Evolutionary conservation across 2,888 invertebrate species (phyloP), one percentile per base, ranked within the genome.

Genomic region (Aspidiotus destructor): DNA sequence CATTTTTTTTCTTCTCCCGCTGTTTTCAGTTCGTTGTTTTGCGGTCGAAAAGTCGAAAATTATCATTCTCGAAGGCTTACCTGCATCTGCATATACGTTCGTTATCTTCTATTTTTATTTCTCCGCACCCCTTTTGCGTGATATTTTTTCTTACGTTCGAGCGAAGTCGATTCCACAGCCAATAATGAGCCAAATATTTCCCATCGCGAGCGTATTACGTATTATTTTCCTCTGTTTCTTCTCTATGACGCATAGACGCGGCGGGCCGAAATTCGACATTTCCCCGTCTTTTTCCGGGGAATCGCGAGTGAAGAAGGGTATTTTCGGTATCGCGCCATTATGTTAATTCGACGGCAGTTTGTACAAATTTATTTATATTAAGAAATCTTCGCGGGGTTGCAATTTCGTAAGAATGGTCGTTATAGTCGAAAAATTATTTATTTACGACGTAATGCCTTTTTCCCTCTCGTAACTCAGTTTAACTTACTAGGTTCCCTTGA

Each of bases 11-110:
- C 28, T 28, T 28, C 28, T 28, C 28, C 28, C 28, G 28, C 28
- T 28, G 28, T 28, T 28, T 28, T 28, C 5, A 28, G 28, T 28
- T 28, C 28, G n/a, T 48, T 48, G 48, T 48, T 48, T 6, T n/a
- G 48, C n/a, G 11, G 10, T n/a, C 48, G 48, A 11, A n/a, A 11
- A n/a, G 48, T 48, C n/a, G n/a, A 48, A 48, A 48, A 48, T 48
- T 48, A 48, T 48, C 48, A 48, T 48, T 48, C 48, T 48, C 48
- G n/a, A 48, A 48, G n/a, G 48, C n/a, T 48, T 48, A 48, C 48
- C 48, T 48, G 48, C 48, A n/a, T n/a, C 48, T 48, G 10, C 48
- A n/a, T n/a, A n/a, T 11, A 11, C 48, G 48, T 48, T 11, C 48
- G 48, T 48, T n/a, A 48, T 48, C n/a, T 48, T 48, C 48, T 48